Conservation (phyloP, 2,888 invertebrate species). For the Tanypteryx hageni region DNA sequence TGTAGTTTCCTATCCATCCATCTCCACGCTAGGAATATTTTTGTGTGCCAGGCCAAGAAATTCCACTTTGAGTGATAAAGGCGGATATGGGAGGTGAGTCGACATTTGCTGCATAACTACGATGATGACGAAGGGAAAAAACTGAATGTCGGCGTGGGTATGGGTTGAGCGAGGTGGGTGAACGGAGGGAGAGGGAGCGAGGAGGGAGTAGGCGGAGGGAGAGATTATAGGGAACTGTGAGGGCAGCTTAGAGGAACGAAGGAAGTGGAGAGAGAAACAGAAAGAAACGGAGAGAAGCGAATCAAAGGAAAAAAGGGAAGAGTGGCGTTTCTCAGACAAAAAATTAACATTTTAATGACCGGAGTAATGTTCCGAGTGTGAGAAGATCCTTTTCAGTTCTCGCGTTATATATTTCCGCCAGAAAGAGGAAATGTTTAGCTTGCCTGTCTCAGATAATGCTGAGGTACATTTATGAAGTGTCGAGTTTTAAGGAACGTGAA, state of each 20-base stretch:
- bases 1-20: constrained; percentile 1
- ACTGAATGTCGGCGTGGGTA: constrained; percentile 42
- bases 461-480: constrained; percentile 14
- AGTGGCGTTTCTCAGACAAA: constrained; percentile 15
- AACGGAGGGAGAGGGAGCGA: background rate
- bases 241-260: background rate
- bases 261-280: background rate
- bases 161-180: background rate
- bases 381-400: constrained; percentile 44
- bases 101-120: constrained; percentile 59
- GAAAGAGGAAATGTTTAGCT: constrained; percentile 24
- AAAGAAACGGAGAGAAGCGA: background rate
- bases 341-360: constrained; percentile 60
- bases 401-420: constrained; percentile 35
- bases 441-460: constrained; percentile 6
- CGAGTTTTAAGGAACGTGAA: background rate
- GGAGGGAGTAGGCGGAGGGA: background rate
- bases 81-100: constrained; percentile 57
- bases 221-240: too few relatives aligned
- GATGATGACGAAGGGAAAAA: constrained; percentile 61
- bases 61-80: constrained; percentile 58
- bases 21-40: background rate
- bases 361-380: constrained; percentile 40
- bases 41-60: constrained; percentile 52
- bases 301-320: background rate